A percentile compares a stretch with the other conserved stretches of the same genome.
Evolutionary conservation across 2,888 invertebrate species (phyloP).

Genomic region (Hedychridium roseum): DNA sequence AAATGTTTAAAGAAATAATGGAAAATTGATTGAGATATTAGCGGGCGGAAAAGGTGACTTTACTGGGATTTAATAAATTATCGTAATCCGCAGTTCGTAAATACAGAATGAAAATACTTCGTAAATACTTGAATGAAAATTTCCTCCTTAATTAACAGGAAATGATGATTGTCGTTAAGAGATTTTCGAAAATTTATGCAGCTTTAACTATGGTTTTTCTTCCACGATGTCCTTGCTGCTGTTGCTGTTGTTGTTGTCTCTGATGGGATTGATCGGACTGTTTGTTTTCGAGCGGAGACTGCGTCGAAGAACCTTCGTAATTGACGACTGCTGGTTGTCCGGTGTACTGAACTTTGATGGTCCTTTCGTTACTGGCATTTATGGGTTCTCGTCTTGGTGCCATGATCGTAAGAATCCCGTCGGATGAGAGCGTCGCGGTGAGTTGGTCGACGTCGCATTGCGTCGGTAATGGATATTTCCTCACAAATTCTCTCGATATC

Average conservation of each 20-base stretch:
- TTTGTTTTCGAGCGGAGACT: no score
- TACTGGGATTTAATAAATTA: no score
- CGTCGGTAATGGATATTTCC: conserved; percentile 75
- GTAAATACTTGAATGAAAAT: no score
- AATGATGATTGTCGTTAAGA: no score
- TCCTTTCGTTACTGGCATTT: conserved; percentile 23
- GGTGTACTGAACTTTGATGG: conserved; percentile 40
- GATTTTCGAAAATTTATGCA: not conserved
- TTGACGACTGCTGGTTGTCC: conserved; percentile 37
- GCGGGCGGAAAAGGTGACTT: no score
- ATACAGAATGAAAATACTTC: no score
- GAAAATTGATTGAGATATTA: no score
- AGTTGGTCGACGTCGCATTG: conserved; percentile 75
- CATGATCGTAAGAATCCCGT: conserved; percentile 80
- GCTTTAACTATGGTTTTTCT: not conserved
- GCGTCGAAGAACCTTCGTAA: no score
- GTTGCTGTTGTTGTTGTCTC: not conserved
- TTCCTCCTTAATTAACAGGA: no score
- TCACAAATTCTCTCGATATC: conserved; percentile 81
- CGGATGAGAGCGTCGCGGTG: conserved; percentile 80
- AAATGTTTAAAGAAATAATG: no score
- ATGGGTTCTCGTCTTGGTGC: conserved; percentile 71
- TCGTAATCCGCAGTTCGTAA: no score
- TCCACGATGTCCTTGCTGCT: not conserved
- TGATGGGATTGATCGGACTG: not conserved